Percentiles rank a stretch among this genome's conserved stretches.
Conservation (phyloP, 1,140 invertebrate species). For the Orchestia grillus region DNA sequence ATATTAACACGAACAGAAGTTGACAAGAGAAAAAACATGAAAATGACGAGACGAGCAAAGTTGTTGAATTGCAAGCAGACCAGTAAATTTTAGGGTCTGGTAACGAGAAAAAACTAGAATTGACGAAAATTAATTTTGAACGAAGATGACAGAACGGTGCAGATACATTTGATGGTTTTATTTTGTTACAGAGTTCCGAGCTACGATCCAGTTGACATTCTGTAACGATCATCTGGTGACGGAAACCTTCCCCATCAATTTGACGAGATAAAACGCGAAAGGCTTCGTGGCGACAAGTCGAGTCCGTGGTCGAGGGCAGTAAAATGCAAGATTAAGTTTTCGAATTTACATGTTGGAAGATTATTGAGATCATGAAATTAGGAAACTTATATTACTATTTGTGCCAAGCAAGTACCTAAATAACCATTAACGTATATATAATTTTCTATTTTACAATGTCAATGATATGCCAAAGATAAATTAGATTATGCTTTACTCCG, state of each 20-base stretch:
- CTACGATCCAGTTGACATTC: conserved; percentile 94
- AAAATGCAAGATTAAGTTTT: not conserved
- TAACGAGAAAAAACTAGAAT: not conserved
- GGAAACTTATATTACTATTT: not conserved
- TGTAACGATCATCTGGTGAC: conserved; percentile 93
- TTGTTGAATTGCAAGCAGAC: too few species aligned
- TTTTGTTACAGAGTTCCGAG: conserved; percentile 90
- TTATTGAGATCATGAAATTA: not conserved
- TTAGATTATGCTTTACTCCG: not conserved
- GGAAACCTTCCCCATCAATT: conserved; percentile 94
- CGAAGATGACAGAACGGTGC: too few species aligned
- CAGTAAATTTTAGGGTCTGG: too few species aligned
- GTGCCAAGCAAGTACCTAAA: too few species aligned
- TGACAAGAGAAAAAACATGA: too few species aligned
- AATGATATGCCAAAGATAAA: not conserved
- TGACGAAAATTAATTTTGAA: too few species aligned
- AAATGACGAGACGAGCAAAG: too few species aligned
- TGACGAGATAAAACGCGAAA: conserved; percentile 72
- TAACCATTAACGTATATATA: not conserved
- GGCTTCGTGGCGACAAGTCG: not conserved
- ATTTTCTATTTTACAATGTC: not conserved
- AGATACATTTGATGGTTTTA: conserved; percentile 55
- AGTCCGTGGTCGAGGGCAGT: not conserved
- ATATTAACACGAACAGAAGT: too few species aligned
- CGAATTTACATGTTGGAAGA: not conserved